These are phyloP conservation scores for Subacronicta megacephala DNA, from an alignment of 2,888 invertebrate species.

Conservation along the genomic window DNA sequence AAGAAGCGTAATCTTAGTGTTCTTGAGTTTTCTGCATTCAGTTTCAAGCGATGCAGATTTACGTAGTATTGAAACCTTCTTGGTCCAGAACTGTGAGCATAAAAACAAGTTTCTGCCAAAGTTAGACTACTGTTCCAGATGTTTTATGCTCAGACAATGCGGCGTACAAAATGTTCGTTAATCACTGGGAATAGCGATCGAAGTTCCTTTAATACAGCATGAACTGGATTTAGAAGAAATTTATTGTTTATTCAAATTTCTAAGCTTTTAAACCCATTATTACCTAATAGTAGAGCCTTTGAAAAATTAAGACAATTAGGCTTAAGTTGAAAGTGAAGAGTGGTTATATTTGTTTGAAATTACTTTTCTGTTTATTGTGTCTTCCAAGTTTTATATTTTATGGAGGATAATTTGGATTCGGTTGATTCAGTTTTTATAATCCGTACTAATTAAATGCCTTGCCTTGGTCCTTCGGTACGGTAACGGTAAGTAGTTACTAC, in stretches of 20 bases:
- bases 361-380: slow-evolving; percentile 9
- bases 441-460: too few relatives aligned
- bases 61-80: slow-evolving; percentile 50
- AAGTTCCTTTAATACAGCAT: slow-evolving; percentile 56
- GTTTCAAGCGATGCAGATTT: slow-evolving; percentile 33
- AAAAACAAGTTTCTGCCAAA: slow-evolving; percentile 39
- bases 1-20: slow-evolving; percentile 19
- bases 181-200: slow-evolving; percentile 56
- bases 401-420: neutral
- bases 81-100: slow-evolving; percentile 25
- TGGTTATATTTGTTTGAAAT: slow-evolving; percentile 28
- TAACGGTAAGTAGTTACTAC: too few relatives aligned
- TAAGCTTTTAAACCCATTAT: slow-evolving; percentile 55
- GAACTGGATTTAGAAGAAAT: slow-evolving; percentile 48
- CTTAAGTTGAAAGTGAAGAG: slow-evolving; percentile 43
- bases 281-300: slow-evolving; percentile 46
- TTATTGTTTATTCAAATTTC: slow-evolving; percentile 59
- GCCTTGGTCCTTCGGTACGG: too few relatives aligned
- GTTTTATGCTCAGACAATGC: slow-evolving; percentile 44
- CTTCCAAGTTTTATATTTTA: slow-evolving; percentile 1
- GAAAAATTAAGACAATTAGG: slow-evolving; percentile 54
- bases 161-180: slow-evolving; percentile 59
- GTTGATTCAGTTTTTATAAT: too few relatives aligned
- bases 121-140: slow-evolving; percentile 49
- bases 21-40: slow-evolving; percentile 32